Base-by-base conservation (phyloP, 2,888 invertebrate species). In the Busseola fusca region DNA sequence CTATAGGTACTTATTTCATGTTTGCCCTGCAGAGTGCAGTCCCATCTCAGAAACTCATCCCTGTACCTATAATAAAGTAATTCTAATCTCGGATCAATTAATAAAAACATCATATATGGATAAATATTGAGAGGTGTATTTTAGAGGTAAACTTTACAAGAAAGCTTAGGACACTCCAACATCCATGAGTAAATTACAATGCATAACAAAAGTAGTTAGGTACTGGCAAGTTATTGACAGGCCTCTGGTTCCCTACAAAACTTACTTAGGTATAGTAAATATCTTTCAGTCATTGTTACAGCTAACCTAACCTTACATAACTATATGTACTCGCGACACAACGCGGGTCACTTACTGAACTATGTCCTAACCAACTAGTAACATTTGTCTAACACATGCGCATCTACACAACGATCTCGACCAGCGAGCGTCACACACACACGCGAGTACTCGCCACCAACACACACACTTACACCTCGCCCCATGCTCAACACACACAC, bases 371-470 rank as follows among this genome's bases (percentile, higher is more conserved):
- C 68, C 50, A 63, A 79, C 48, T 74, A 69, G 25, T 50, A 58
- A 69, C 62, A 77, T 59, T 66, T 67, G 62, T 57, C 45, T 60
- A 37, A 74, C 70, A 77, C 70, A 77, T 69, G 60, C 57, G 59
- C 42, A 54, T 58, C 54, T 57, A 70, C 25, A 60, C 58, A 68
- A 79, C 69, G 70, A 66, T n/a, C 84, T 86, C 85, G 84, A 72
- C 86, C 85, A 78, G 85, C 87, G 83, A 84, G 84, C 72, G 52
- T 70, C 45, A 69, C 65, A 54, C 58, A 60, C 59, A 50, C 57
- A 52, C 21, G 42, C 34, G 34, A 34, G 42, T 27, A 14, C 27
- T 60, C 71, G 9, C 50, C 62, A 14, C 30, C 30, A 25, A 60
- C 73, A 52, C n/a, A 16, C 66, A 42, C 74, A 50, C 14, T 16